Conservation (phyloP, 2,113 vertebrate species). For the Alligator mississippiensis region DNA sequence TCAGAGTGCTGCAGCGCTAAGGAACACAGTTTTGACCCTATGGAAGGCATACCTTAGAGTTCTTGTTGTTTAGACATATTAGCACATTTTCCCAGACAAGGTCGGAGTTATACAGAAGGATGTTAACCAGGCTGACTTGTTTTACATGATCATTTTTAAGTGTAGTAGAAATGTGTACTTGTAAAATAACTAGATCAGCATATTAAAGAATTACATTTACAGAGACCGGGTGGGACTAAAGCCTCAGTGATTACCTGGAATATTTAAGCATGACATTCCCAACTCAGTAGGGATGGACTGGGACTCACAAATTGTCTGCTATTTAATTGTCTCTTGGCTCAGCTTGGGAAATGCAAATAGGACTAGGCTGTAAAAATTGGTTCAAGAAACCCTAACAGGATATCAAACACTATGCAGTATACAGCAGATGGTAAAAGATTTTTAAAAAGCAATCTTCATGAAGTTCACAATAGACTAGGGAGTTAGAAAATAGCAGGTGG, state of each 20-base stretch:
- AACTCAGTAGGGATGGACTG: conserved; percentile 69
- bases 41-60: background rate
- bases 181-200: conserved; percentile 16
- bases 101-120: background rate
- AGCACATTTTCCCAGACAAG: background rate
- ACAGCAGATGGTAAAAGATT: conserved; percentile 68
- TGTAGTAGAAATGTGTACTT: background rate
- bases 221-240: conserved; percentile 28
- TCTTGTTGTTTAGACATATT: background rate
- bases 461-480: conserved; percentile 58
- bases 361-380: conserved; percentile 63
- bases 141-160: background rate
- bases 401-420: conserved; percentile 58
- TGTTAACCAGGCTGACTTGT: background rate
- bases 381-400: conserved; percentile 73
- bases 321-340: conserved; percentile 72
- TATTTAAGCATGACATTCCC: conserved; percentile 50
- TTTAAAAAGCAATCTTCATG: conserved; percentile 58
- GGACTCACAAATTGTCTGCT: conserved; percentile 68
- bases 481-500: conserved; percentile 60
- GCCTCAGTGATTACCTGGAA: conserved; percentile 53
- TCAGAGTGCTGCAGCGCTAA: background rate
- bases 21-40: background rate
- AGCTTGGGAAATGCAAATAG: conserved; percentile 69
- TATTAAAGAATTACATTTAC: background rate